Evolutionary conservation across 2,113 vertebrate genomes (phyloP), one percentile per base, ranked within the genome.

Genomic region (Eclectus roratus): DNA sequence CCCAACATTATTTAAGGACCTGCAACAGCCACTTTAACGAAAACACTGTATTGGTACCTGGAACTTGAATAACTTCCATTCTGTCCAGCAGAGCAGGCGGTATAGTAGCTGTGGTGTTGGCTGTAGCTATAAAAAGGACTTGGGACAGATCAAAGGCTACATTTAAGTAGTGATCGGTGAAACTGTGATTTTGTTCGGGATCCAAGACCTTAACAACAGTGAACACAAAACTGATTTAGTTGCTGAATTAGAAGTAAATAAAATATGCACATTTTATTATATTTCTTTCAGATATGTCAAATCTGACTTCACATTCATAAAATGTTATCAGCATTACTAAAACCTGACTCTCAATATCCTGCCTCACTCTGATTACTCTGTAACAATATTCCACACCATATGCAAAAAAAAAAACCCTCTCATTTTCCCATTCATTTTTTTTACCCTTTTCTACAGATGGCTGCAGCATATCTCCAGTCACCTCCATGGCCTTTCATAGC

Each of bases 141-240:
- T 99, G 99, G 46, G 99, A 99, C 90, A 99, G 98, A 97, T 99
- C 99, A 91, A 99, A 99, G 85, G 99, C 98, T 79, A 99, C 99
- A 5, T 99, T 99, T 33, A 99, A 98, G 96, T 99, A 99, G 96
- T 99, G 99, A 89, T 99, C 99, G 0, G 99, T 99, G 97, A 99
- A 99, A 97, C 98, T 98, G 97, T 99, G 99, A 95, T 99, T 99
- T 95, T 99, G 99, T 92, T 99, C 99, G 2, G 99, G 99, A 97
- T 99, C 99, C 96, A 99, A 95, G 63, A 99, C 99, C 99, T 99
- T 65, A 50, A 80, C 23, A 80, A 50, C 76, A 76, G 46, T 47
- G 46, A 47, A 47, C 46, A 47, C 46, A 47, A 72, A 91, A 86
- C 27, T 41, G 18, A 79, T 18, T 44, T 35, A 58, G n/a, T 7